A percentile compares a stretch with the other conserved stretches of the same genome.
These are phyloP conservation scores for Hirtodrosophila confusa DNA, from an alignment of 2,888 invertebrate genomes.

Conservation along the genomic window DNA sequence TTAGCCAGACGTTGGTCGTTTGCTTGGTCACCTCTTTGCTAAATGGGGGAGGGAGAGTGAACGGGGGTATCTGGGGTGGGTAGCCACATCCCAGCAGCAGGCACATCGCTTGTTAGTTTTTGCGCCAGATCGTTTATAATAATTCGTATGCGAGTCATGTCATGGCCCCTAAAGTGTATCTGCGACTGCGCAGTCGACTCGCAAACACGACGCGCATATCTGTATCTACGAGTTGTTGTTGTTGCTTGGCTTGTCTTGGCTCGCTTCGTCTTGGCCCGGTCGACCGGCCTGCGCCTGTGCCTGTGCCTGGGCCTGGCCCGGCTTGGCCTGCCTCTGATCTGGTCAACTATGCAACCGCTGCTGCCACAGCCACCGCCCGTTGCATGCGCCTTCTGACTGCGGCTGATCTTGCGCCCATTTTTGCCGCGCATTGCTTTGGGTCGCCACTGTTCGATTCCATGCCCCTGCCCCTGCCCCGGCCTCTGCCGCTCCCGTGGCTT, in stretches of 20 bases:
- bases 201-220: conserved; percentile 67
- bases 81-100: conserved; percentile 45
- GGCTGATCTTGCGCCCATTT: conserved; percentile 72
- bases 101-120: conserved; percentile 72
- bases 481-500: no score
- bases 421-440: conserved; percentile 59
- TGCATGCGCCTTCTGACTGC: conserved; percentile 45
- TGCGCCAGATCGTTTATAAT: conserved; percentile 80
- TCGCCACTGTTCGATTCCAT: conserved; percentile 58
- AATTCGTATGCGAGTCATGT: conserved; percentile 82
- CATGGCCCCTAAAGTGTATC: conserved; percentile 81
- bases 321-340: conserved; percentile 43
- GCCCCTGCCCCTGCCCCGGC: conserved; percentile 4
- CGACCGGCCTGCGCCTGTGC: conserved; percentile 9
- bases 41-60: background rate
- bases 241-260: conserved; percentile 13
- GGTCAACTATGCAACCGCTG: conserved; percentile 70
- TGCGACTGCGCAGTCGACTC: conserved; percentile 69
- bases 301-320: conserved; percentile 6
- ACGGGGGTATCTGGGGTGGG: background rate
- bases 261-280: conserved; percentile 20
- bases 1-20: conserved; percentile 48
- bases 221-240: conserved; percentile 63
- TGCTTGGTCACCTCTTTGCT: conserved; percentile 33
- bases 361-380: conserved; percentile 38